Evolutionary conservation across 1,140 invertebrate genomes (phyloP).

Genomic region (Lycorma delicatula): DNA sequence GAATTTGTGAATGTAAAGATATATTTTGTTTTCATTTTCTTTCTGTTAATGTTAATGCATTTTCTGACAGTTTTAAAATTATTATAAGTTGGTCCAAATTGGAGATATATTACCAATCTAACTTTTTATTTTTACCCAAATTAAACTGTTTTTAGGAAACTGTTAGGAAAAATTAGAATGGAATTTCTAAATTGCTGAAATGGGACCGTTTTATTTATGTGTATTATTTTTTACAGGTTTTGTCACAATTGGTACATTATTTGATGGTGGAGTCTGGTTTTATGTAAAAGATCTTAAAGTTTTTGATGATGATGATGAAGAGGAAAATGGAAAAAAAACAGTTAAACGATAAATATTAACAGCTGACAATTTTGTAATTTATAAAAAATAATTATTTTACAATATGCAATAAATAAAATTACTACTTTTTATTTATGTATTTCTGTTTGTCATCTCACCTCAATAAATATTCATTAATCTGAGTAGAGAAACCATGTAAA

Average conservation of each 20-base stretch:
- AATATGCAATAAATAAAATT: too few relatives aligned
- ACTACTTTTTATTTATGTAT: too few relatives aligned
- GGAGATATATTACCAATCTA: background rate
- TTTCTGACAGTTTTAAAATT: too few relatives aligned
- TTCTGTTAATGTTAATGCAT: background rate
- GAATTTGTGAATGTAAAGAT: too few relatives aligned
- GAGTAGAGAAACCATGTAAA: too few relatives aligned
- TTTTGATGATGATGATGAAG: conserved; percentile 54
- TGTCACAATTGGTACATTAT: conserved; percentile 51
- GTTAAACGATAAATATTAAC: background rate
- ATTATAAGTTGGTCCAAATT: too few relatives aligned
- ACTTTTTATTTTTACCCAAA: background rate
- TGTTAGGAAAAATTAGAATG: too few relatives aligned
- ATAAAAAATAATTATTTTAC: too few relatives aligned
- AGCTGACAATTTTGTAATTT: background rate
- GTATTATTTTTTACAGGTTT: conserved; percentile 40
- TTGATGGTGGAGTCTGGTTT: conserved; percentile 57
- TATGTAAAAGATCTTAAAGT: conserved; percentile 59
- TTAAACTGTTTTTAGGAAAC: too few relatives aligned
- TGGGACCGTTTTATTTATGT: background rate
- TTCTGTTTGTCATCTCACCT: too few relatives aligned
- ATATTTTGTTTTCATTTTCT: background rate
- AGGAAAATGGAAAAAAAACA: too few relatives aligned
- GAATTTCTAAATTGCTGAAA: background rate
- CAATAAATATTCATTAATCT: too few relatives aligned